Evolutionary conservation across 2,113 vertebrate genomes (phyloP), one percentile per base, ranked within the genome.

Genomic region (Thomomys bottae): DNA sequence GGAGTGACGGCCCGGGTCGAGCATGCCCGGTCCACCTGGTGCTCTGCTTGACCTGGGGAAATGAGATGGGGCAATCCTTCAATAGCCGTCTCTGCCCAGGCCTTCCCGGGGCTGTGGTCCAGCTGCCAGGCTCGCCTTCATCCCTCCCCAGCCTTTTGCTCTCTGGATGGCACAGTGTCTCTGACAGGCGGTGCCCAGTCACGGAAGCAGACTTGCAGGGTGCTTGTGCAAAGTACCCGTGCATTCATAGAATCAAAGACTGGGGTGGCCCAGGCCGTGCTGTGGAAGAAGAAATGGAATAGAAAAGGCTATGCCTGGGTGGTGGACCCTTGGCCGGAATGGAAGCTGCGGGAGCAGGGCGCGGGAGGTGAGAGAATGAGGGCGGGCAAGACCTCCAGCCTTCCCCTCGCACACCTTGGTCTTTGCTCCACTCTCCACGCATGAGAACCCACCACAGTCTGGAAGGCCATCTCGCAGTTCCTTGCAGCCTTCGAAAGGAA

Each of bases 281-380:
- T 89, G 6, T 73, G 85, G 88, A 76, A 70, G 83, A 83, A 91
- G 75, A 80, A 84, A 80, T 93, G 75, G 54, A 61, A 92, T 80
- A 89, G 80, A 93, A 95, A 96, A 92, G 94, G 82, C 94, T 94
- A 96, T 91, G 78, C 70, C 67, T 89, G 32, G 45, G 49, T 89
- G 89, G 93, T 83, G 89, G 92, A 87, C 61, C 87, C 77, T 96
- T 93, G 59, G 14, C 89, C 63, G 70, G 34, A 91, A 87, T 89
- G n/a, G 89, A 91, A 89, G 85, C 84, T 59, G 83, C 76, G 71
- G 34, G 73, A 49, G 87, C 73, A 82, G n/a, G 42, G 84, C 59
- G 61, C 63, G 28, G 87, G 61, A 82, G n/a, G 85, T 84, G 88
- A 87, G 49, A 95, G 64, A 78, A 61, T 8, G 36, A 87, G 54